These are phyloP conservation scores for Forbesichthys agassizii DNA, from an alignment of 2,113 vertebrate genomes.

Conservation along the genomic window DNA sequence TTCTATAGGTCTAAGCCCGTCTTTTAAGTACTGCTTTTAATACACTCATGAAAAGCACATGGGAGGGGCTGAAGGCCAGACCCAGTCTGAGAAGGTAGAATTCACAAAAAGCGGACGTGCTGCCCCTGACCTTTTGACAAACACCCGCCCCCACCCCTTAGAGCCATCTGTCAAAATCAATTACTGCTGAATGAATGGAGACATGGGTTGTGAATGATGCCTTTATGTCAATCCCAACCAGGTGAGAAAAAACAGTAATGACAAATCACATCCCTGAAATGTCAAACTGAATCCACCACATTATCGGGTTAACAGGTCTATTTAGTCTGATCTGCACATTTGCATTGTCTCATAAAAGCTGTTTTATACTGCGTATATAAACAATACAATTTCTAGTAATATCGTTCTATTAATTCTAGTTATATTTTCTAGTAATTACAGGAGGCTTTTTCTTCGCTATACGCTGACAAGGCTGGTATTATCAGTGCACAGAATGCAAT, in stretches of 20 bases:
- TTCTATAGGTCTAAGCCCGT: neutral
- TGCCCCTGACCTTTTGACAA: constrained; percentile 33
- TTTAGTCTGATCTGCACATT: constrained; percentile 9
- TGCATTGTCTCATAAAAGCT: neutral
- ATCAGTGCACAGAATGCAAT: constrained; percentile 7
- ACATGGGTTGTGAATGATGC: constrained; percentile 27
- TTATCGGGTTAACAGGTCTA: constrained; percentile 4
- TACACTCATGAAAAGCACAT: constrained; percentile 22
- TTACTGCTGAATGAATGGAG: constrained; percentile 31
- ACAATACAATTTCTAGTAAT: too few relatives aligned
- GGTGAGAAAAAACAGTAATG: constrained; percentile 37
- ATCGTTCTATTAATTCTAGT: too few relatives aligned
- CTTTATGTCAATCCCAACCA: constrained; percentile 24
- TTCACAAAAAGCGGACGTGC: constrained; percentile 16
- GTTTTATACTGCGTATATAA: neutral
- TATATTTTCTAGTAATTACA: constrained; percentile 38
- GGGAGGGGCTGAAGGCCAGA: neutral
- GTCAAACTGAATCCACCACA: constrained; percentile 45
- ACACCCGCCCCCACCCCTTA: constrained; percentile 23
- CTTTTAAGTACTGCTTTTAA: constrained; percentile 9
- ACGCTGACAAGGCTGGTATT: constrained; percentile 32
- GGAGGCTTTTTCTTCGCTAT: constrained; percentile 30
- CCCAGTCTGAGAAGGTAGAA: neutral
- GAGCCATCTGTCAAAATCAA: constrained; percentile 27
- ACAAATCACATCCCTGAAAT: constrained; percentile 41